Conservation (phyloP, 1,140 invertebrate species). For the Scaptomyza graminum region DNA sequence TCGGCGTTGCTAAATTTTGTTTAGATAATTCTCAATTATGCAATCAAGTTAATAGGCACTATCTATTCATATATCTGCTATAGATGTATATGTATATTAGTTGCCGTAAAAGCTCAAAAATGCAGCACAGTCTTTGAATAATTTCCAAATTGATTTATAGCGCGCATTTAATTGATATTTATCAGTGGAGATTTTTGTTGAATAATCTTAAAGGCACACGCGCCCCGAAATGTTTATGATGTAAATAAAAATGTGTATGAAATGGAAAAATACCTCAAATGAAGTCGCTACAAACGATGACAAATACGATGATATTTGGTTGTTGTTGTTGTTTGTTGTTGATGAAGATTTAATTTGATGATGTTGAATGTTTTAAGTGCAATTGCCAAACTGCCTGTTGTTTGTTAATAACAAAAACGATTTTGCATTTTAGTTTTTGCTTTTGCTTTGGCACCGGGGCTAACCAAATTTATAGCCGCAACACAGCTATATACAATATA, state of each 20-base stretch:
- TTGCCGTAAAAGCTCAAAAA: slow-evolving; percentile 1
- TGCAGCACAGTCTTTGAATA: slow-evolving; percentile 35
- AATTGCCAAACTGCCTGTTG: slow-evolving; percentile 53
- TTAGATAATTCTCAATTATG: background rate
- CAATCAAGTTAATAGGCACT: slow-evolving; percentile 7
- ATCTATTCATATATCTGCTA: background rate
- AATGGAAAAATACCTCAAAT: slow-evolving; percentile 48
- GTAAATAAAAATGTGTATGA: slow-evolving; percentile 7
- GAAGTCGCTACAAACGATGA: slow-evolving; percentile 12
- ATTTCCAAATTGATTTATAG: slow-evolving; percentile 59
- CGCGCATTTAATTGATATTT: slow-evolving; percentile 61
- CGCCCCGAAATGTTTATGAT: slow-evolving; percentile 41
- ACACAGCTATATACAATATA: slow-evolving; percentile 27
- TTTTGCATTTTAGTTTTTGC: slow-evolving; percentile 57
- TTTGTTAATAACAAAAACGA: slow-evolving; percentile 54
- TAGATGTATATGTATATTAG: no score
- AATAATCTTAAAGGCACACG: slow-evolving; percentile 30
- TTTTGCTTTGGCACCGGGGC: slow-evolving; percentile 42
- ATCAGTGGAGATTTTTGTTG: slow-evolving; percentile 36
- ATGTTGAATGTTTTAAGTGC: slow-evolving; percentile 47
- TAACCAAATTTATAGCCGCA: slow-evolving; percentile 60
- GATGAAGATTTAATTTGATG: slow-evolving; percentile 37
- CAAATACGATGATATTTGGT: slow-evolving; percentile 20
- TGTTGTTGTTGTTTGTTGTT: slow-evolving; percentile 16
- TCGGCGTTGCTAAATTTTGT: background rate